Conservation (phyloP, 2,797 vertebrate genomes). For the Tangara arthus region DNA sequence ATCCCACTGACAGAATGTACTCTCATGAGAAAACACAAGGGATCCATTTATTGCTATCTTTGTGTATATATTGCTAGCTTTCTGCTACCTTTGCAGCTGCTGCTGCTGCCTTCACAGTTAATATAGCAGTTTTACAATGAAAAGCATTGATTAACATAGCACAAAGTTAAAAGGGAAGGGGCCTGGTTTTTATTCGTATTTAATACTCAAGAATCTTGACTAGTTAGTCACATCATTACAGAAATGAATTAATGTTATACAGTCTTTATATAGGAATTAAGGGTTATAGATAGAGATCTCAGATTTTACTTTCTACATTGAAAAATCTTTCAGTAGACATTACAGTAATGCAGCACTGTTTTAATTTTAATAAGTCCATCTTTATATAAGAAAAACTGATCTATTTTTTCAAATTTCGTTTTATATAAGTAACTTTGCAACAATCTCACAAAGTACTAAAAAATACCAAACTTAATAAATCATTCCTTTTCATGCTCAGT, state of each 20-base stretch:
- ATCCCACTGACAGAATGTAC: slow-evolving; percentile 6
- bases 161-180: neutral
- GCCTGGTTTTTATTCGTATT: neutral
- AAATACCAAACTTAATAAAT: neutral
- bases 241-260: neutral
- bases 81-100: slow-evolving; percentile 26
- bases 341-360: neutral
- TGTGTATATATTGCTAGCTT: neutral
- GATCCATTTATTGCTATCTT: neutral
- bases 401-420: neutral
- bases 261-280: neutral
- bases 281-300: neutral
- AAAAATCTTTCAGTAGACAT: neutral
- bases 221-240: neutral
- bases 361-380: neutral
- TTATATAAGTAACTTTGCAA: neutral
- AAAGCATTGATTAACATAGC: neutral
- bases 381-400: neutral
- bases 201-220: neutral
- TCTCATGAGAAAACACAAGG: neutral
- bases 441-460: neutral
- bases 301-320: neutral
- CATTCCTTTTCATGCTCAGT: neutral
- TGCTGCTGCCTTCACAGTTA: neutral
- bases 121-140: slow-evolving; percentile 2